Percentiles rank a stretch among this genome's conserved stretches.
Evolutionary conservation across 2,888 invertebrate species (phyloP).

Genomic region (Allophyes oxyacanthae): DNA sequence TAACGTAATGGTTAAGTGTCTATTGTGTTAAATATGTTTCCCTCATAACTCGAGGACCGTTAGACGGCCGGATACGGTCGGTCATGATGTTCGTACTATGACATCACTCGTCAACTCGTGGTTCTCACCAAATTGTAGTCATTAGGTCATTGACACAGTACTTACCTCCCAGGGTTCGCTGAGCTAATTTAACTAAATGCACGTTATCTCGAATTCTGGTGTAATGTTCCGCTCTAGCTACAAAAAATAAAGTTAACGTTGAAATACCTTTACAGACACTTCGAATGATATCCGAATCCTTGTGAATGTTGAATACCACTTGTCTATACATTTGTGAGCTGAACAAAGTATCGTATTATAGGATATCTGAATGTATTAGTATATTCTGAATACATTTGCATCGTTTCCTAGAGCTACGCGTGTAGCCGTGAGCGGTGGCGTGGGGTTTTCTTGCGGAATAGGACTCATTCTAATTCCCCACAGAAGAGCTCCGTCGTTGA

Average conservation of each 20-base stretch:
- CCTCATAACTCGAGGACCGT: conserved; percentile 48
- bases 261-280: neutral
- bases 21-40: conserved; percentile 53
- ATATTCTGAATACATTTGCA: conserved; percentile 34
- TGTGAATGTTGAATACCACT: neutral
- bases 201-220: conserved; percentile 37
- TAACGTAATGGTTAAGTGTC: conserved; percentile 42
- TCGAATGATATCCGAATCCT: neutral
- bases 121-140: conserved; percentile 66
- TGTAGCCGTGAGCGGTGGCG: conserved; percentile 23
- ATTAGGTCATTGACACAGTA: conserved; percentile 70
- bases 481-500: conserved; percentile 39
- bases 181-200: conserved; percentile 56
- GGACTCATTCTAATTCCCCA: conserved; percentile 40
- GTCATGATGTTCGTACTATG: conserved; percentile 61
- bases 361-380: conserved; percentile 16
- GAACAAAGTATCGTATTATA: conserved; percentile 16
- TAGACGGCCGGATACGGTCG: conserved; percentile 63
- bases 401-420: conserved; percentile 24
- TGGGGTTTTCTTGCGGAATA: conserved; percentile 38
- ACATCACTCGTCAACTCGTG: conserved; percentile 65
- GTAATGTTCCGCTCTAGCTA: neutral
- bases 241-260: conserved; percentile 6
- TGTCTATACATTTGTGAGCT: conserved; percentile 15
- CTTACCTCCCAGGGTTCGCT: conserved; percentile 58